Percentiles rank a stretch among this genome's conserved stretches.
Evolutionary conservation across 1,140 invertebrate genomes (phyloP).

Genomic region (Aphelenchoides besseyi): DNA sequence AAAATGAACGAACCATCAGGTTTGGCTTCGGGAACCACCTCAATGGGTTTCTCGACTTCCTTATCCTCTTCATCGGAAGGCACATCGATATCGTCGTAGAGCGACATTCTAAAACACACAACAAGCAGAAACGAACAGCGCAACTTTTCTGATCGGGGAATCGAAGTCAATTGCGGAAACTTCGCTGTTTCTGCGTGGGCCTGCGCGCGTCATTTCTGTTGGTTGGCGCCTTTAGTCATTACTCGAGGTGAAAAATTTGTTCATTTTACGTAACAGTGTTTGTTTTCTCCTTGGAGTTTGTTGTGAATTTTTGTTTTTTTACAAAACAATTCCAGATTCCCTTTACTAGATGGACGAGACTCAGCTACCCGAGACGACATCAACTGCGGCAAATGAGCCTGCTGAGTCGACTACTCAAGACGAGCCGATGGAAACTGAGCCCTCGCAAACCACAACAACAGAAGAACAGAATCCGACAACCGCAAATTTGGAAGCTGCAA

Average conservation of each 20-base stretch:
- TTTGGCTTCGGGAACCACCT: not conserved
- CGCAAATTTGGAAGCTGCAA: not conserved
- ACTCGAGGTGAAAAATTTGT: not conserved
- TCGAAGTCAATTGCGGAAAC: too few relatives aligned
- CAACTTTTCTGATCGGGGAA: too few relatives aligned
- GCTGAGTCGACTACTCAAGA: too few relatives aligned
- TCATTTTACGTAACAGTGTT: not conserved
- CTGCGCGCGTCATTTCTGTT: too few relatives aligned
- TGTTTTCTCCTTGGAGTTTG: not conserved
- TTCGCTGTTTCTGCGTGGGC: too few relatives aligned
- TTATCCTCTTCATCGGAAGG: not conserved
- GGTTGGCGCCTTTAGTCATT: not conserved
- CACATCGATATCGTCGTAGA: constrained; percentile 13
- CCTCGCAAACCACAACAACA: not conserved
- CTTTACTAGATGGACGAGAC: too few relatives aligned
- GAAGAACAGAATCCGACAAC: not conserved
- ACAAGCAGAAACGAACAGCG: not conserved
- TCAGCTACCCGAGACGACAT: not conserved
- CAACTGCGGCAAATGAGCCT: too few relatives aligned
- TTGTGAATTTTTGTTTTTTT: not conserved
- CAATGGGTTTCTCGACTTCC: not conserved
- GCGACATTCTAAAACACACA: not conserved
- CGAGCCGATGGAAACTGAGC: not conserved
- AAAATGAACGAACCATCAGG: not conserved
- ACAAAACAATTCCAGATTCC: too few relatives aligned